Evolutionary conservation across 1,140 invertebrate species (phyloP).

Genomic region (Ptiloglossa arizonensis): DNA sequence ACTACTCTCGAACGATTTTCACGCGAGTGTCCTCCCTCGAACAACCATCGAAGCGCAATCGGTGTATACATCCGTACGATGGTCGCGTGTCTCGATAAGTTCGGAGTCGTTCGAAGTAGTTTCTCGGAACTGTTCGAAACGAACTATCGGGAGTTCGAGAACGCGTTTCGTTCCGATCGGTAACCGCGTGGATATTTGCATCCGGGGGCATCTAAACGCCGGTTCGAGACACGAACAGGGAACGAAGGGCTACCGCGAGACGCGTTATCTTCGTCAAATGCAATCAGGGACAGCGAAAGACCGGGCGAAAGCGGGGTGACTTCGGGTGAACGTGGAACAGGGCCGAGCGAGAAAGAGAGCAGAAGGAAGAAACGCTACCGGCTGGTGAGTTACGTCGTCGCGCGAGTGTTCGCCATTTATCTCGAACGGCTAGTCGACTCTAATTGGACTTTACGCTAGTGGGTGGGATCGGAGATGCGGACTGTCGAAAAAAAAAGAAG

Average conservation of each 20-base stretch:
- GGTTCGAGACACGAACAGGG: not conserved
- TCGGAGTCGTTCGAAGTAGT: too few species aligned
- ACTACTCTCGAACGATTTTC: too few species aligned
- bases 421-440: slow-evolving; percentile 75
- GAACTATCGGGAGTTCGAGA: too few species aligned
- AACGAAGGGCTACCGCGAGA: not conserved
- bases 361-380: slow-evolving; percentile 70
- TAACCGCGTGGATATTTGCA: too few species aligned
- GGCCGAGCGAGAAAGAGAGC: slow-evolving; percentile 30
- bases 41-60: too few species aligned
- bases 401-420: slow-evolving; percentile 77
- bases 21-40: too few species aligned
- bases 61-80: too few species aligned
- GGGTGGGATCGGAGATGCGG: slow-evolving; percentile 74
- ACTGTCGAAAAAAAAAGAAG: slow-evolving; percentile 51
- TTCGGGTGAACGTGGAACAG: slow-evolving; percentile 4
- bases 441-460: slow-evolving; percentile 77
- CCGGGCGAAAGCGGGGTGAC: slow-evolving; percentile 38
- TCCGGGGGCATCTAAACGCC: too few species aligned
- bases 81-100: too few species aligned
- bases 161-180: too few species aligned
- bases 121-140: too few species aligned
- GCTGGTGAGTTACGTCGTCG: slow-evolving; percentile 73
- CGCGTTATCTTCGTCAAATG: slow-evolving; percentile 16
- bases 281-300: slow-evolving; percentile 5